Conservation (phyloP, 2,113 vertebrate genomes). For the Anarrhichthys ocellatus region DNA sequence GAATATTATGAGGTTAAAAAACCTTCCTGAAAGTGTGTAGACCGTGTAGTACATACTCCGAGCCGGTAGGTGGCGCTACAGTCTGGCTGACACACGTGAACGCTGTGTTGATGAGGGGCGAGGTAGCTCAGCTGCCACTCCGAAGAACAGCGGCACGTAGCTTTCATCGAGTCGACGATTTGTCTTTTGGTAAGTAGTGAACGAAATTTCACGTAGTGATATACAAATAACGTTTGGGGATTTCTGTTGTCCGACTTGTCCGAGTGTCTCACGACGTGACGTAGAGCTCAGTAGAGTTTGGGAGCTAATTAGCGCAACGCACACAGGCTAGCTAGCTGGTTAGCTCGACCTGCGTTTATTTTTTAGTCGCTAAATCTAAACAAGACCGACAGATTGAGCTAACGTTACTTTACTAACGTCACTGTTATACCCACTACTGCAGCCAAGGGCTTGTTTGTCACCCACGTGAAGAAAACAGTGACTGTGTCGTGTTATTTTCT, state of each 20-base stretch:
- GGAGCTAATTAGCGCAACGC: background rate
- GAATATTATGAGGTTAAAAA: no score
- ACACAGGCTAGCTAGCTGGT: background rate
- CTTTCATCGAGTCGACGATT: background rate
- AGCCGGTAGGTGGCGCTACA: slow-evolving; percentile 11
- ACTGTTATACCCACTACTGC: accelerated
- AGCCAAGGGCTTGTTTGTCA: no score
- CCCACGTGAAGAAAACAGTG: accelerated
- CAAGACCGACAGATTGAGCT: background rate
- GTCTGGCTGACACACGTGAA: no score
- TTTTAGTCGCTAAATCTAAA: background rate
- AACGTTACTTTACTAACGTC: no score
- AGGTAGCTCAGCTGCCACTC: background rate
- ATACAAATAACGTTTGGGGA: accelerated
- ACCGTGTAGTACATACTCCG: slow-evolving; percentile 5
- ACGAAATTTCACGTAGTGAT: accelerated
- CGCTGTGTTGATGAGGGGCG: no score
- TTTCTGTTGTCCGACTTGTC: background rate
- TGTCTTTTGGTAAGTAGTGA: slow-evolving; percentile 47
- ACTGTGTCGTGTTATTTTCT: background rate
- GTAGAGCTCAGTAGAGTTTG: background rate
- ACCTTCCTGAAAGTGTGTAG: no score
- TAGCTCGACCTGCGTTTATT: background rate
- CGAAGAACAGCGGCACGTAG: slow-evolving; percentile 9
- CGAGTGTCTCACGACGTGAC: background rate